phyloP scores from a whole-genome alignment of 2,113 vertebrate species.

The Gallinago paraguaiae region DNA sequence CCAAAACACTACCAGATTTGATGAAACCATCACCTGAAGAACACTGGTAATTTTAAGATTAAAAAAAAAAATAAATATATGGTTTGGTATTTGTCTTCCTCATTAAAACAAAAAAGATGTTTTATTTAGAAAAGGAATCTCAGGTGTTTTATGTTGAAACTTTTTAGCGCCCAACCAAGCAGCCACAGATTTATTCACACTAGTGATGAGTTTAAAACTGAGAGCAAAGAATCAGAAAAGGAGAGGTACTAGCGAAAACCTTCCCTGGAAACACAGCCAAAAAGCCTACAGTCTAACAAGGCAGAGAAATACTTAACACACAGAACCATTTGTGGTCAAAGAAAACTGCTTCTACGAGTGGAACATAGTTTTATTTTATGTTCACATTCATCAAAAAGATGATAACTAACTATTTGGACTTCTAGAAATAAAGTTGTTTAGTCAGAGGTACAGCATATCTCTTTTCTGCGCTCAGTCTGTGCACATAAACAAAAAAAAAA shows the following conservation, averaged over 20 bases:
- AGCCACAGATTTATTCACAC: not conserved
- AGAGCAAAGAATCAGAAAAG: not conserved
- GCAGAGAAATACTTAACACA: not conserved
- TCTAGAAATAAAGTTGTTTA: not conserved
- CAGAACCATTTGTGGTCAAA: not conserved
- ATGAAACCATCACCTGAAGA: not conserved
- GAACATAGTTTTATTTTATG: not conserved
- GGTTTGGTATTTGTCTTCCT: not conserved
- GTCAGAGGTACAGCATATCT: not conserved
- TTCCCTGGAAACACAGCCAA: not conserved
- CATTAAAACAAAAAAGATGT: not conserved
- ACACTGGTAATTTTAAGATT: not conserved
- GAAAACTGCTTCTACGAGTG: not conserved
- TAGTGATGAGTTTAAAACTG: not conserved
- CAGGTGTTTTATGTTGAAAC: not conserved
- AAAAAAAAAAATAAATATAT: too few relatives aligned
- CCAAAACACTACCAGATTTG: not conserved
- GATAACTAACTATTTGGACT: not conserved
- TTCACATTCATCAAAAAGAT: not conserved
- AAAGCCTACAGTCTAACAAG: fast-evolving
- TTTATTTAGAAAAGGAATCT: not conserved
- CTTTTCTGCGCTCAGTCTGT: not conserved
- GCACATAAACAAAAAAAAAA: not conserved
- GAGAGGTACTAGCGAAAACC: not conserved
- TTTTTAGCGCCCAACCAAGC: not conserved